Base-by-base conservation (phyloP, 2,797 vertebrate species). In the Lindbergichthys nudifrons region DNA sequence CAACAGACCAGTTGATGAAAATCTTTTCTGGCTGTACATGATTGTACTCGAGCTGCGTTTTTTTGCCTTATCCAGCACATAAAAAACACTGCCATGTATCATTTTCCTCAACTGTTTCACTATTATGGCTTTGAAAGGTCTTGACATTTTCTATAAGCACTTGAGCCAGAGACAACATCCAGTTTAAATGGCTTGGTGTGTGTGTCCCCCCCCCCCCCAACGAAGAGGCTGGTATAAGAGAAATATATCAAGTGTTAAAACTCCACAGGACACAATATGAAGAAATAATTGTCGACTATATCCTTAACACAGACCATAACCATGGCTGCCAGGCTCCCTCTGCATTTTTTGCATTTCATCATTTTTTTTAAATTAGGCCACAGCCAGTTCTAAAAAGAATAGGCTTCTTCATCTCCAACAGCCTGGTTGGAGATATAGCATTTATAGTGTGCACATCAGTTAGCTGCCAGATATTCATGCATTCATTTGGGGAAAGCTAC, bases 91-190 rank as follows among this genome's bases (percentile, higher is more conserved):
- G 59, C 77, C 68, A 85, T 91, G 81, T 85, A 88, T 90, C 84
- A 90, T 90, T 88, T 86, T 83, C 62, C 66, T 86, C 73, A 79
- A 84, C 75, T 60, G 68, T 89, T 83, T 87, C 90, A 84, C 92
- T 90, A 91, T 89, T 87, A 82, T 65, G 65, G 75, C 82, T 65
- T 75, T 88, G 88, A 93, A 92, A 92, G 89, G 91, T 92, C 90
- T 86, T 89, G 92, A 91, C 92, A 92, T 92, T 92, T 92, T 86
- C 89, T 82, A 89, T 83, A 75, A 88, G 88, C 87, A 87, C 76
- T 88, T 84, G 80, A 90, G 79, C 74, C 80, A 86, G 77, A 82
- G 84, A 82, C 84, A 75, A 74, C 73, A 69, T 83, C 80, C 61
- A 71, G 80, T 77, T 88, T 75, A 89, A 90, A 87, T 72, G 77